Conservation (phyloP, 2,113 vertebrate genomes). For the Scomber japonicus region DNA sequence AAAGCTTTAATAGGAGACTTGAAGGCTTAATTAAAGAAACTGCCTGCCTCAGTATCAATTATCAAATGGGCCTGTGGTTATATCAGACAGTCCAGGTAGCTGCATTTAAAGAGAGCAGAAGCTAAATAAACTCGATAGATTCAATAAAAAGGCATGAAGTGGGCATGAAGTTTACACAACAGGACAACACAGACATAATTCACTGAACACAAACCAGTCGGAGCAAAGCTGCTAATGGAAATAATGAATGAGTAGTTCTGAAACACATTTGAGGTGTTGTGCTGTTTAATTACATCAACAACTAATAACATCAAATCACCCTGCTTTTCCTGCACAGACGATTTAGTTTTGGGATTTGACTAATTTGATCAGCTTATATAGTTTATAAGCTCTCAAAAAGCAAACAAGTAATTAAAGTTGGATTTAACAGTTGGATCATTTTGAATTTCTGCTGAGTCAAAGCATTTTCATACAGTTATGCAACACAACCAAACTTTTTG, state of each 20-base stretch:
- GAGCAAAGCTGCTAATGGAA: not conserved
- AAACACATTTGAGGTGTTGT: too few species aligned
- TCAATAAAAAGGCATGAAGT: slow-evolving; percentile 1
- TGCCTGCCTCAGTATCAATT: slow-evolving; percentile 67
- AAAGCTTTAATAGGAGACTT: slow-evolving; percentile 64
- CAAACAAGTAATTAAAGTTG: not conserved
- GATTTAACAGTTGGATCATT: not conserved
- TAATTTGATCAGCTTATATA: slow-evolving; percentile 11
- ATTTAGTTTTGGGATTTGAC: not conserved
- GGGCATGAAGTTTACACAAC: slow-evolving; percentile 31
- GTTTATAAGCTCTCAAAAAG: slow-evolving; percentile 23
- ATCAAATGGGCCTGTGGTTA: slow-evolving; percentile 66
- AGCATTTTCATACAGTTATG: not conserved
- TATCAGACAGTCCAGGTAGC: slow-evolving; percentile 34
- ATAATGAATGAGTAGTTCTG: too few species aligned
- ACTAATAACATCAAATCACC: not conserved
- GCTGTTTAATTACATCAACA: not conserved
- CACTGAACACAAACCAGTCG: slow-evolving; percentile 1
- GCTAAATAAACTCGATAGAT: slow-evolving; percentile 13
- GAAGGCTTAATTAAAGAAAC: slow-evolving; percentile 59
- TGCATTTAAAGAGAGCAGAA: not conserved
- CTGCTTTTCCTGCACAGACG: not conserved
- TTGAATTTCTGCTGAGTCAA: not conserved
- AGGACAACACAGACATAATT: slow-evolving; percentile 6
- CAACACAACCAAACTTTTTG: slow-evolving; percentile 7